A percentile compares a stretch with the other conserved stretches of the same genome.
phyloP scores from a whole-genome alignment of 1,140 invertebrate genomes.

The Drosophila busckii region DNA sequence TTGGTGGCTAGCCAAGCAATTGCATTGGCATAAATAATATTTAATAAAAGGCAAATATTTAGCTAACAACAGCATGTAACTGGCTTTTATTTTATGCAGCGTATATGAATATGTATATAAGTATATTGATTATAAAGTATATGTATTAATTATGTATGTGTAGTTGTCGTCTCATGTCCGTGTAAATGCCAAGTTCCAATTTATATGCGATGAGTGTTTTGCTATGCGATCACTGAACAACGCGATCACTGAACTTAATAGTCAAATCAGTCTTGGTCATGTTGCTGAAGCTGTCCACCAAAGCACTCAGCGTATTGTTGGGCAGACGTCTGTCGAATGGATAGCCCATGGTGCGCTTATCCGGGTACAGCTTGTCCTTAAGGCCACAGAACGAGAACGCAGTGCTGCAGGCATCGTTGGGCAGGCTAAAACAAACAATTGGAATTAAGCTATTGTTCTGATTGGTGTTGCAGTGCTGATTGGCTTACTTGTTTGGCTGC shows the following conservation, averaged over 20 bases:
- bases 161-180: too few relatives aligned
- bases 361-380: conserved; percentile 84
- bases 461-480: conserved; percentile 7
- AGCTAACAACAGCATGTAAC: conserved; percentile 33
- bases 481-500: conserved; percentile 79
- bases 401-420: conserved; percentile 80
- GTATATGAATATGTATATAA: conserved; percentile 15
- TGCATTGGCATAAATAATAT: conserved; percentile 44
- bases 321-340: conserved; percentile 84
- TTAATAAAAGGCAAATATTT: conserved; percentile 66
- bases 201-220: too few relatives aligned
- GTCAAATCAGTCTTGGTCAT: conserved; percentile 81
- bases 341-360: conserved; percentile 85
- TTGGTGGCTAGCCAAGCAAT: conserved; percentile 14
- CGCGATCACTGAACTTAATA: conserved; percentile 73
- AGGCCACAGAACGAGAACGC: conserved; percentile 86
- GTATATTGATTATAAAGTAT: neutral
- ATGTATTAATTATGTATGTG: neutral
- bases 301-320: conserved; percentile 81
- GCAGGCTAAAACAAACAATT: conserved; percentile 13
- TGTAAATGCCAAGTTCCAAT: too few relatives aligned
- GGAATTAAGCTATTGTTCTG: too few relatives aligned
- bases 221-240: conserved; percentile 38
- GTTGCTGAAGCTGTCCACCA: conserved; percentile 80
- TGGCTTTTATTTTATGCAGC: conserved; percentile 33